A percentile compares a stretch with the other conserved stretches of the same genome.
phyloP scores from a whole-genome alignment of 2,888 invertebrate species.

The Parochlus steinenii region DNA sequence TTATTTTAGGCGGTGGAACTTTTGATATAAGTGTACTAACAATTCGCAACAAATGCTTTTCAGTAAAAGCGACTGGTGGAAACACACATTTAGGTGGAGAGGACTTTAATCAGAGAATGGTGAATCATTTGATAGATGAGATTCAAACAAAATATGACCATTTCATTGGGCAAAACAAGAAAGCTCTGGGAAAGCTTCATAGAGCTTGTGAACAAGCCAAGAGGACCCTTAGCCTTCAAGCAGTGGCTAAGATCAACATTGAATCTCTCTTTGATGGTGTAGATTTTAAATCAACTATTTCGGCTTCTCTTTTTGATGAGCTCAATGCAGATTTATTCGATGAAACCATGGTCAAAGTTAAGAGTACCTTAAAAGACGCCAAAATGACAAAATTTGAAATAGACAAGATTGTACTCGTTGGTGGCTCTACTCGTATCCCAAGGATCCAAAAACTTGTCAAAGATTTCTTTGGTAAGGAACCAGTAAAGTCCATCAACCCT shows the following conservation, averaged over 20 bases:
- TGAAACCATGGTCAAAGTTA: constrained; percentile 47
- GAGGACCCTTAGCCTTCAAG: constrained; percentile 32
- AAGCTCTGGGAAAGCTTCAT: constrained; percentile 30
- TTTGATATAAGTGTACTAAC: constrained; percentile 97
- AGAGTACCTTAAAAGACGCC: constrained; percentile 49
- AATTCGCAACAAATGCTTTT: constrained; percentile 93
- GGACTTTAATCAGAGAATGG: constrained; percentile 84
- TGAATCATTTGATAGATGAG: constrained; percentile 67
- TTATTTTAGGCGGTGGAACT: constrained; percentile 92
- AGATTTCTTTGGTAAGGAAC: constrained; percentile 44
- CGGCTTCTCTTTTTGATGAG: constrained; percentile 52
- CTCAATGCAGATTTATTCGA: constrained; percentile 50
- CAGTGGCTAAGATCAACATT: constrained; percentile 41
- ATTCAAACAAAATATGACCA: constrained; percentile 41
- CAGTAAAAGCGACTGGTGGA: constrained; percentile 93
- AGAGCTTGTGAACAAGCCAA: constrained; percentile 42
- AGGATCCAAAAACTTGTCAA: constrained; percentile 53
- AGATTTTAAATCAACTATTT: constrained; percentile 48
- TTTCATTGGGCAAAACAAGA: constrained; percentile 32
- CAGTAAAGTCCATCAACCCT: constrained; percentile 50
- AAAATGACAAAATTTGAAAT: constrained; percentile 47
- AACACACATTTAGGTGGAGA: constrained; percentile 93
- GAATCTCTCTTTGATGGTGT: constrained; percentile 48
- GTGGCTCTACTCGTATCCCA: constrained; percentile 55
- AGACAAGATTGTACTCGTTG: constrained; percentile 41